Evolutionary conservation across 2,888 invertebrate genomes (phyloP), one percentile per base, ranked within the genome.

Genomic region (Physocephala rufipes): DNA sequence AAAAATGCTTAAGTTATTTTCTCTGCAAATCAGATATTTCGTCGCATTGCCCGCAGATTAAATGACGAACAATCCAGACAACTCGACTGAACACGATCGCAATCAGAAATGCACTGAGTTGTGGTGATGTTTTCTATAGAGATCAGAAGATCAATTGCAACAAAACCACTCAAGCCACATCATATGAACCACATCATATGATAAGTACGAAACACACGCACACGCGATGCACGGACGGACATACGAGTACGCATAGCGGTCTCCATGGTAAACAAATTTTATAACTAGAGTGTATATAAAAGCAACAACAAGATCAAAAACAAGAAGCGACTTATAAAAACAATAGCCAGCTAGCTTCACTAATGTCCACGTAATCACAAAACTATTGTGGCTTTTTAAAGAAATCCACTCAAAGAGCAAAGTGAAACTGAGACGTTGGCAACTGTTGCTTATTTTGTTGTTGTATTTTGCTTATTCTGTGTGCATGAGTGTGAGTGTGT

Each of bases 301-400:
- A 12, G 15, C 49, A 55, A 26, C n/a, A 36, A 55, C 53, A 66
- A 53, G 43, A 67, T 16, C 43, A 43, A 55, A 36, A 67, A 24
- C 67, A 58, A n/a, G n/a, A n/a, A n/a, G n/a, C 19, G 21, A 4
- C 16, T 36, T 19, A 62, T 24, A 67, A 59, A 26, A 16, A 16
- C 2, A 65, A 55, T 53, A 21, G 26, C 28, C 24, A 66, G 55
- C 58, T 19, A n/a, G 67, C 45, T 45, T 67, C 4, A 28, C 55
- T 67, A 30, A 43, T 67, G 59, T 67, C 67, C 67, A 67, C 67
- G 67, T 67, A 67, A 67, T 67, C 45, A 59, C 45, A 53, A 58
- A n/a, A 67, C 19, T 19, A 2, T 49, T 49, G 21, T 28, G 66
- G 28, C 30, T 53, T 66, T 16, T 36, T 30, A 53, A 45, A 9